Evolutionary conservation across 2,113 vertebrate genomes (phyloP), one percentile per base, ranked within the genome.

Genomic region (Malurus elegans): DNA sequence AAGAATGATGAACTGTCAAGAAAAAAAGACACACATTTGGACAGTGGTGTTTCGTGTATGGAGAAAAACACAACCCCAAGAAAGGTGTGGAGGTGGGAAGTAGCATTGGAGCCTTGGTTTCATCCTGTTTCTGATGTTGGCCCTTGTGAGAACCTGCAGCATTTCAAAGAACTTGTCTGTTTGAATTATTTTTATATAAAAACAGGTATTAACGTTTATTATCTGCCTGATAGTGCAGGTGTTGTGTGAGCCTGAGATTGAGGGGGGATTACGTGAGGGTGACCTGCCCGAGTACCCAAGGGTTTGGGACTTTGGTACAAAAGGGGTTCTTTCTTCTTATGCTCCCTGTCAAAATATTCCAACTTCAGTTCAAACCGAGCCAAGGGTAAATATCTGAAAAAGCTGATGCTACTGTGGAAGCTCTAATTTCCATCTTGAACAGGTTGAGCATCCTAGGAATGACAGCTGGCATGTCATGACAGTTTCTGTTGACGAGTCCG

Each of bases 401-500:
- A 88, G 58, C 38, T 69, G 79, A 9, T 60, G 44, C 58, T 65
- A 38, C 54, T 47, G 18, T n/a, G 56, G 83, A 44, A 90, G 79
- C 69, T 93, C 62, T 42, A 20, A 86, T 90, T 95, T 92, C 79
- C 65, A 64, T 78, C 90, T 80, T 86, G 67, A 87, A 50, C 66
- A 79, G 60, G 90, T 38, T 85, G 86, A 90, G 71, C 62, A 74
- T 75, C 62, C 70, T 54, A 50, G 44, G 67, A 89, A 70, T 96
- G 83, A 94, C 93, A 93, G 64, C 86, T 93, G 72, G 74, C 88
- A 75, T 83, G 66, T 90, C 80, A 61, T 92, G 93, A 73, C 79
- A 92, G 61, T 87, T 93, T 86, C 65, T 91, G 56, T 83, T 76
- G 58, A 73, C 50, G 71, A 60, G 45, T 62, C 67, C 31, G 0